Percentiles rank a stretch among this genome's conserved stretches.
These are phyloP conservation scores for Tortricodes alternella DNA, from an alignment of 2,888 invertebrate genomes.

Conservation along the genomic window DNA sequence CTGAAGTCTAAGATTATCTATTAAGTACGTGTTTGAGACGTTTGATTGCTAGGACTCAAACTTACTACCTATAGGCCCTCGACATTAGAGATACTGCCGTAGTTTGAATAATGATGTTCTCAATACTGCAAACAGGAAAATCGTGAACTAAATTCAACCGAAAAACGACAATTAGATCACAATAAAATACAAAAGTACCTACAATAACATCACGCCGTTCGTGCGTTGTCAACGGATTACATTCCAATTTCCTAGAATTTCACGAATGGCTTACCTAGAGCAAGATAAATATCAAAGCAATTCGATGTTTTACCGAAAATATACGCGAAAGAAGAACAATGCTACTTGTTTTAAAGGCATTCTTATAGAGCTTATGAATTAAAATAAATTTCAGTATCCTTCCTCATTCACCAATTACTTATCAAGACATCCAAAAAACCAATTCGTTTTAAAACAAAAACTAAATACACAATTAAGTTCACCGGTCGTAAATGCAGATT, in stretches of 20 bases:
- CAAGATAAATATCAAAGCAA: background rate
- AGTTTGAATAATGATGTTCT: background rate
- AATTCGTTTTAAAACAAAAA: too few relatives aligned
- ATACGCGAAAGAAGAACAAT: background rate
- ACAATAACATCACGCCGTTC: background rate
- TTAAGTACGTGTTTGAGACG: too few relatives aligned
- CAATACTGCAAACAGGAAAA: slow-evolving; percentile 8
- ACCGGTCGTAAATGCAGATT: slow-evolving; percentile 5
- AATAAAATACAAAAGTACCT: background rate
- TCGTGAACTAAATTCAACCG: background rate
- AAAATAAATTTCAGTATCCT: background rate
- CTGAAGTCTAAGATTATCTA: too few relatives aligned
- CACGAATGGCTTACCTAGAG: background rate
- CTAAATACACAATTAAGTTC: background rate
- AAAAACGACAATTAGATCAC: too few relatives aligned
- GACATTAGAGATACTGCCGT: too few relatives aligned
- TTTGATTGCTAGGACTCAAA: too few relatives aligned
- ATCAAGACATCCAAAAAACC: too few relatives aligned
- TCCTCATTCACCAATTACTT: too few relatives aligned
- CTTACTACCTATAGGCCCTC: too few relatives aligned
- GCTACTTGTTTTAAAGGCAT: too few relatives aligned
- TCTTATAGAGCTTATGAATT: too few relatives aligned
- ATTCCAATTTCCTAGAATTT: slow-evolving; percentile 12
- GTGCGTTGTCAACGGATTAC: slow-evolving; percentile 19
- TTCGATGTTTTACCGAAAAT: background rate